phyloP scores from a whole-genome alignment of 2,113 vertebrate genomes.

The Pollimyrus isidori region DNA sequence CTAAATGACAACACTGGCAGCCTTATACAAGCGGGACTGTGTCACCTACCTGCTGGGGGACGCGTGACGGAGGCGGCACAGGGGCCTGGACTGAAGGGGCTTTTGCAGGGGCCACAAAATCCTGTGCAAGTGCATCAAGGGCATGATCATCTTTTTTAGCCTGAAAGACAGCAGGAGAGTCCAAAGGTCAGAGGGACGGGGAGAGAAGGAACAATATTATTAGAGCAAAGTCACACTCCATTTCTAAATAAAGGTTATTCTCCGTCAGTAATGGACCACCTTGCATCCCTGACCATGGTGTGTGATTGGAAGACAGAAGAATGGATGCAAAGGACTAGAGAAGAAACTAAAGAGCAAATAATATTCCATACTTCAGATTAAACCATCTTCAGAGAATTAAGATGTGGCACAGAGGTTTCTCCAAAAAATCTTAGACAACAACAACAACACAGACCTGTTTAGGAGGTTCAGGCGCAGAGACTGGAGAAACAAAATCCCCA shows the following conservation, averaged over 20 bases:
- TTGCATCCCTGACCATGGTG: not conserved
- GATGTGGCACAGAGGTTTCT: not conserved
- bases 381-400: not conserved
- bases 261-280: not conserved
- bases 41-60: slow-evolving; percentile 10
- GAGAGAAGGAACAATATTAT: not conserved
- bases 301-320: not conserved
- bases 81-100: slow-evolving; percentile 18
- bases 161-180: slow-evolving; percentile 8
- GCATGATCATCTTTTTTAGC: slow-evolving; percentile 23
- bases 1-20: not conserved
- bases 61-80: slow-evolving; percentile 7
- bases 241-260: not conserved
- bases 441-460: not conserved
- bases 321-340: not conserved
- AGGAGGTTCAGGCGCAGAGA: slow-evolving; percentile 31
- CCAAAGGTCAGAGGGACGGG: not conserved
- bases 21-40: not conserved
- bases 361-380: not conserved
- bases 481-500: slow-evolving; percentile 42
- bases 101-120: slow-evolving; percentile 28
- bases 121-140: slow-evolving; percentile 26
- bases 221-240: not conserved
- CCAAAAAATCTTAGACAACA: not conserved
- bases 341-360: not conserved